phyloP scores from a whole-genome alignment of 64 coral and sea anemone species.

The Hydrozoanthus tunicans region DNA sequence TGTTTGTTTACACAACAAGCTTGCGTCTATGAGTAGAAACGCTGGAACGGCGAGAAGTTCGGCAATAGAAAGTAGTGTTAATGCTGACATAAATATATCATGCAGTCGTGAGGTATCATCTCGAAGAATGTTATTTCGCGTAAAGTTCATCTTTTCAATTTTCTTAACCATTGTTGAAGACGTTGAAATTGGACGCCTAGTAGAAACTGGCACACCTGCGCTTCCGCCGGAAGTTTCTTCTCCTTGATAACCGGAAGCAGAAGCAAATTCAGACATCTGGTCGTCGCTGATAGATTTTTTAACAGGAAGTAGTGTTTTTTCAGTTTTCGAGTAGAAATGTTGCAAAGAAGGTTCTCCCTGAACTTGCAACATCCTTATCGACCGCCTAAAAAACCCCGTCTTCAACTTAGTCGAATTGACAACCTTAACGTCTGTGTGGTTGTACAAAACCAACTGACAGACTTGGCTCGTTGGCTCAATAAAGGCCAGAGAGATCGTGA shows the following conservation, averaged over 20 bases:
- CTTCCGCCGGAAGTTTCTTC: slow-evolving; percentile 56
- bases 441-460: slow-evolving; percentile 75
- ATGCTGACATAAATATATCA: slow-evolving; percentile 73
- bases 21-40: slow-evolving; percentile 71
- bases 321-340: background rate
- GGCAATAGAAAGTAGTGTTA: slow-evolving; percentile 58
- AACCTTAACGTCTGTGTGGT: slow-evolving; percentile 60
- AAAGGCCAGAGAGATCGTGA: slow-evolving; percentile 85
- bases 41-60: slow-evolving; percentile 73
- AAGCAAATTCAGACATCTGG: slow-evolving; percentile 51
- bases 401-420: slow-evolving; percentile 81
- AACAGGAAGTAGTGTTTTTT: slow-evolving; percentile 24
- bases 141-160: slow-evolving; percentile 46
- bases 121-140: slow-evolving; percentile 61
- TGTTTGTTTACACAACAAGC: slow-evolving; percentile 73
- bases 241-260: slow-evolving; percentile 26
- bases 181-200: background rate
- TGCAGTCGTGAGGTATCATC: slow-evolving; percentile 54
- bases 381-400: slow-evolving; percentile 84
- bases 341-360: slow-evolving; percentile 38
- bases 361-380: slow-evolving; percentile 13
- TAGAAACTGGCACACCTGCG: background rate
- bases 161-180: background rate
- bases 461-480: slow-evolving; percentile 86
- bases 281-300: slow-evolving; percentile 10